phyloP scores from a whole-genome alignment of 1,140 invertebrate species.

The Zophobas atratus region DNA sequence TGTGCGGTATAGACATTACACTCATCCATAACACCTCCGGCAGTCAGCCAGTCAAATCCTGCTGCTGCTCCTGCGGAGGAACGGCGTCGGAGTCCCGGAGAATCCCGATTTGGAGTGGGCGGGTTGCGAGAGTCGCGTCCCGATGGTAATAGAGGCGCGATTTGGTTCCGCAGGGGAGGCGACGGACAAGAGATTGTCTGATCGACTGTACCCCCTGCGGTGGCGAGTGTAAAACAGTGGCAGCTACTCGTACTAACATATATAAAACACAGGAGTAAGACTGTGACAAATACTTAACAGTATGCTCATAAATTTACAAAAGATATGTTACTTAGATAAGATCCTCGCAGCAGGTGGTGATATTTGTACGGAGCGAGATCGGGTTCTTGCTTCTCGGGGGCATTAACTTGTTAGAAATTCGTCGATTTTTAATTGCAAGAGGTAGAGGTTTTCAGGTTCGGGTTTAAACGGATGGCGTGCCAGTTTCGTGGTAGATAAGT shows the following conservation, averaged over 20 bases:
- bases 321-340: slow-evolving; percentile 61
- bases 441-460: no score
- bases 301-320: slow-evolving; percentile 62
- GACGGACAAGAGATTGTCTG: slow-evolving; percentile 44
- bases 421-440: no score
- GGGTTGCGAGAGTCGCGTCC: not conserved
- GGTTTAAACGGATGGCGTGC: no score
- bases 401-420: slow-evolving; percentile 39
- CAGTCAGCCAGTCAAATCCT: slow-evolving; percentile 48
- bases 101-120: not conserved
- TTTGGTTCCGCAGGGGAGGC: slow-evolving; percentile 1
- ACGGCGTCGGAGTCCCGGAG: no score
- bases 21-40: slow-evolving; percentile 44
- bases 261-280: slow-evolving; percentile 63
- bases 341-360: slow-evolving; percentile 56
- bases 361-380: slow-evolving; percentile 51
- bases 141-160: not conserved
- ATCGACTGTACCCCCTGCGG: slow-evolving; percentile 59
- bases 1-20: slow-evolving; percentile 56
- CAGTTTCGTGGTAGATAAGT: no score
- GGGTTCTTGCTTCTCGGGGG: slow-evolving; percentile 23
- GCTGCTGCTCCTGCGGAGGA: not conserved
- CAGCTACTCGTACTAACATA: slow-evolving; percentile 63
- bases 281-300: slow-evolving; percentile 65
- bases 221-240: slow-evolving; percentile 63